These are phyloP conservation scores for Nettapus auritus DNA, from an alignment of 2,113 vertebrate genomes.

Conservation along the genomic window DNA sequence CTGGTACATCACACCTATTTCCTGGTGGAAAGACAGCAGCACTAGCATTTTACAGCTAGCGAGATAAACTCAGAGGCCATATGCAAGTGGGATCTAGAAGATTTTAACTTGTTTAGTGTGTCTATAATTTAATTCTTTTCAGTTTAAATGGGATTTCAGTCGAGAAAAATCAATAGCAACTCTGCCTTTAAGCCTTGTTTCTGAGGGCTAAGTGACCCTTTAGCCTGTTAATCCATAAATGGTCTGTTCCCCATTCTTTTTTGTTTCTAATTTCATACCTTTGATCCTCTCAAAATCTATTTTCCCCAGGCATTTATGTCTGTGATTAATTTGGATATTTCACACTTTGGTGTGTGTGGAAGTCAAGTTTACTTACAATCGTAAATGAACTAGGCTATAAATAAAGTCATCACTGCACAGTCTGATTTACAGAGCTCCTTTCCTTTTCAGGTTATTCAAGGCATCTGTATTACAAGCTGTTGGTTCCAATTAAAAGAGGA, in stretches of 20 bases:
- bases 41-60: background rate
- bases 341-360: conserved; percentile 25
- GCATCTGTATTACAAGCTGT: background rate
- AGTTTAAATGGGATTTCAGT: background rate
- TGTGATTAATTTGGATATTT: conserved; percentile 52
- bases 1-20: rapidly evolving
- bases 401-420: conserved; percentile 8
- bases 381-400: conserved; percentile 25
- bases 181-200: conserved; percentile 19
- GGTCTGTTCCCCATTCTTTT: background rate
- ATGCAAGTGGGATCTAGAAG: background rate
- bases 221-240: conserved; percentile 1
- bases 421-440: background rate
- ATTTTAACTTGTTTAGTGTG: background rate
- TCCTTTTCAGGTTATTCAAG: background rate
- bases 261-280: conserved; percentile 16
- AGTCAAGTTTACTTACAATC: conserved; percentile 30
- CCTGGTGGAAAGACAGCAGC: rapidly evolving
- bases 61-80: background rate
- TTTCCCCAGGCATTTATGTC: background rate
- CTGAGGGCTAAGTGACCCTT: background rate
- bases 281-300: conserved; percentile 23
- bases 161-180: conserved; percentile 27
- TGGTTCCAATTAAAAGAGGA: background rate
- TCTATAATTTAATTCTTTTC: conserved; percentile 13